Evolutionary conservation across 2,888 invertebrate genomes (phyloP), one percentile per base, ranked within the genome.

Genomic region (Linhomoeus sp.): DNA sequence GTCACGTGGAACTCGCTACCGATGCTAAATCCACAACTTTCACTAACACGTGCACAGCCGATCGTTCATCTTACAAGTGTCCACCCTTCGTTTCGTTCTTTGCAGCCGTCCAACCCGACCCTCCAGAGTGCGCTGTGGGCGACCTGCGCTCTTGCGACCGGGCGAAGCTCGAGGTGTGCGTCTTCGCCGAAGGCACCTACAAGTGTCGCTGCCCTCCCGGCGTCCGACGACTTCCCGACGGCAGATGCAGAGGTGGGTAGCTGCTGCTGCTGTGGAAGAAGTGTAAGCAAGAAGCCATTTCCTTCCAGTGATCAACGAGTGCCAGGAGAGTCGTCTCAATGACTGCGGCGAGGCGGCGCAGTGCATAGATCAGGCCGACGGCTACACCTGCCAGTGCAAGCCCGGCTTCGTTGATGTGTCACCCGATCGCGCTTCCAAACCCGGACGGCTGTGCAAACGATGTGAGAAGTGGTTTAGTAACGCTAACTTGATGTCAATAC

Each of bases 331-430:
- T 0, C 76, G 78, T 57, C 79, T 77, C 68, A 81, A 88, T 62
- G 88, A 90, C 62, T 90, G 88, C 58, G 83, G 84, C 0, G 75
- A 77, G 45, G 76, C 83, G 58, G 80, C 87, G 0, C 77, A 79
- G 38, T 90, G 88, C 62, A 83, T 87, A 67, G 88, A 90, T 64
- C 70, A 85, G 5, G 76, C 79, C 7, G 88, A 87, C 7, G 81
- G 84, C 0, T 88, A 83, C 66, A 83, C 84, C 0, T 90, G 88
- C 66, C 56, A 57, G 47, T 63, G 63, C 45, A 49, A 57, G 24
- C 55, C 54, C 37, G 64, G 63, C 17, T 64, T 54, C 48, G 63
- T 60, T 2, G 63, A 63, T 46, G 54, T 64, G 38, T 60, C 61
- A 1, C 17, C 15, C 3, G 49, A 47, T 29, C 12, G 23, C 7